Percentiles rank a stretch among this genome's conserved stretches.
These are phyloP conservation scores for Epistrophe eligans DNA, from an alignment of 2,888 invertebrate genomes.

Conservation along the genomic window DNA sequence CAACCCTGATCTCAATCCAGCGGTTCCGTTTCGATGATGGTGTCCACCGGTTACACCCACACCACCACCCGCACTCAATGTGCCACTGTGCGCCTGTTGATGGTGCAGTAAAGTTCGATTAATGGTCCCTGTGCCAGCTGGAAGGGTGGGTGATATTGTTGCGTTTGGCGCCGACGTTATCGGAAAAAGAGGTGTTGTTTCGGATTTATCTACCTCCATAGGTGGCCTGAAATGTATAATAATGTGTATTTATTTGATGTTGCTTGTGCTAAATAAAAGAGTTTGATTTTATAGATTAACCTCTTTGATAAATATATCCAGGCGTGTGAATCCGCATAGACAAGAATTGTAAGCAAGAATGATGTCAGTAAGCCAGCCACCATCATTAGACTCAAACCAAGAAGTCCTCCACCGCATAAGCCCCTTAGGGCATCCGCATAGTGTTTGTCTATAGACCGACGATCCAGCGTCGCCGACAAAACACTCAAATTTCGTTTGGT, in stretches of 20 bases:
- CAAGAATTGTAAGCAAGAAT: constrained; percentile 94
- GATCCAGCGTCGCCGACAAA: constrained; percentile 89
- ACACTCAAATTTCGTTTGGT: constrained; percentile 84
- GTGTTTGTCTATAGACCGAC: constrained; percentile 91
- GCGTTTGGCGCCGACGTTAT: constrained; percentile 82
- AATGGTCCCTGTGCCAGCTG: constrained; percentile 82
- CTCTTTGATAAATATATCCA: constrained; percentile 98
- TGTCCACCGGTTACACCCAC: constrained; percentile 77
- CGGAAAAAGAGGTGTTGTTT: constrained; percentile 84
- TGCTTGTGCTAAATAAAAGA: neutral
- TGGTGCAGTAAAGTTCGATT: constrained; percentile 84
- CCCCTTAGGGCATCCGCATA: constrained; percentile 92
- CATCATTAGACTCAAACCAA: constrained; percentile 93
- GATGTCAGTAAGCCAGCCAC: constrained; percentile 94
- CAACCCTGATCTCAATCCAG: constrained; percentile 83
- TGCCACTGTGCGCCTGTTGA: constrained; percentile 80
- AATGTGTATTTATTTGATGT: neutral
- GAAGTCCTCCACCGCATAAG: constrained; percentile 92
- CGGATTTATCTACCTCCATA: constrained; percentile 83
- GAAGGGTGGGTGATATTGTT: constrained; percentile 82
- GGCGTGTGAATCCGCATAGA: constrained; percentile 97
- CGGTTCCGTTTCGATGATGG: constrained; percentile 82
- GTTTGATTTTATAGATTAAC: constrained; percentile 84
- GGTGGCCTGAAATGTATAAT: constrained; percentile 78
- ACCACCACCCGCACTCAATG: constrained; percentile 76